Evolutionary conservation across 1,140 invertebrate genomes (phyloP), one percentile per base, ranked within the genome.

Genomic region (Drosophila hydei): DNA sequence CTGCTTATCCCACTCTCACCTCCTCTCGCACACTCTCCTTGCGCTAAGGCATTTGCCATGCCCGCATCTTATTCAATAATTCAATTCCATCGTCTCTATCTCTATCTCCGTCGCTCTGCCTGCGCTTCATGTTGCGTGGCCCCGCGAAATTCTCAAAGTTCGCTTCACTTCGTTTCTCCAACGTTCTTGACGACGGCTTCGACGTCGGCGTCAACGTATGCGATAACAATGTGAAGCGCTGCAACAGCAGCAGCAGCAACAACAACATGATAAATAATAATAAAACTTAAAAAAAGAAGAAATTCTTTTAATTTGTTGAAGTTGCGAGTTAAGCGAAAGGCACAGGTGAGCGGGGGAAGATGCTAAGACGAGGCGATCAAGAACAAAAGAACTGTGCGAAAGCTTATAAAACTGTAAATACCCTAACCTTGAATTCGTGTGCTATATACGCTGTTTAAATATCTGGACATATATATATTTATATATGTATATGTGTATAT

Each of bases 71-170:
- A 68, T 72, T 68, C 70, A 72, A 72, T 68, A 68, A 72, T 72
- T 59, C 59, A 55, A 72, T 72, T 50, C 40, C 56, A 61, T 54
- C 45, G 27, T 25, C 45, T 27, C 16, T n/a, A 21, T 38, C 30
- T 4, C 33, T 11, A 7, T 18, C 19, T 3, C 51, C 33, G 16
- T 21, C 7, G n/a, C 18, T n/a, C 42, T 25, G 27, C 11, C 6
- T 21, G 3, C 6, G 21, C 55, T 25, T 6, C 16, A 23, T 23
- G 42, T 73, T 68, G 64, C 64, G 56, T 59, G 70, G 62, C 70
- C 47, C 47, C 19, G 45, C 56, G 51, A 68, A 68, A 72, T 81
- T 81, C 71, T 68, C 62, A 77, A 83, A 83, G 79, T 83, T 83
- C 79, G 79, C 78, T 73, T 69, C 64, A 73, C 63, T 69, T 69